phyloP scores from a whole-genome alignment of 1,140 invertebrate genomes.

The Drosophila busckii region DNA sequence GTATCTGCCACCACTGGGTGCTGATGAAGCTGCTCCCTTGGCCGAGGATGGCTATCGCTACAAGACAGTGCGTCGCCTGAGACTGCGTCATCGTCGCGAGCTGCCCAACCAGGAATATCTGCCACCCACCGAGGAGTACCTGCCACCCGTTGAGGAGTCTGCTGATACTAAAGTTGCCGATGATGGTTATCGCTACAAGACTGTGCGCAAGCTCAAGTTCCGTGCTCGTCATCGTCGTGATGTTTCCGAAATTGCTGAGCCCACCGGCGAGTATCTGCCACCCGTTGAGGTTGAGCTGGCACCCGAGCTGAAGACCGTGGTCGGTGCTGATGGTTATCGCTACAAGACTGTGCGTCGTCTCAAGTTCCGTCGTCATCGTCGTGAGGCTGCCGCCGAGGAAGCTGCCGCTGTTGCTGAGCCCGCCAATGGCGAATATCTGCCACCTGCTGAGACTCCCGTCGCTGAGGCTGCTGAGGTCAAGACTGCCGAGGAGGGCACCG shows the following conservation, averaged over 20 bases:
- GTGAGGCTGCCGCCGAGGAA: slow-evolving; percentile 43
- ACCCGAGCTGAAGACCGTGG: slow-evolving; percentile 59
- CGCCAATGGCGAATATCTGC: slow-evolving; percentile 60
- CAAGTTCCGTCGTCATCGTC: slow-evolving; percentile 65
- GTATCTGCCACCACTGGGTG: slow-evolving; percentile 54
- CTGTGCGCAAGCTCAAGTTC: slow-evolving; percentile 49
- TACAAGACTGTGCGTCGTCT: slow-evolving; percentile 70
- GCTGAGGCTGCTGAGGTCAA: slow-evolving; percentile 26
- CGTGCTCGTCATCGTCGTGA: slow-evolving; percentile 66
- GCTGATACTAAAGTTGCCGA: slow-evolving; percentile 57
- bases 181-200: slow-evolving; percentile 62
- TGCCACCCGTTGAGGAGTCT: slow-evolving; percentile 50
- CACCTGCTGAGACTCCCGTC: slow-evolving; percentile 43
- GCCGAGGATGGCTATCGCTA: slow-evolving; percentile 59
- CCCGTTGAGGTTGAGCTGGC: slow-evolving; percentile 65
- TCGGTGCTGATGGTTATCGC: slow-evolving; percentile 64
- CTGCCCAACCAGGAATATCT: slow-evolving; percentile 58
- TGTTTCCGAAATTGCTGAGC: slow-evolving; percentile 60
- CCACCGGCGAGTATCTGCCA: slow-evolving; percentile 59
- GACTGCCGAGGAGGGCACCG: slow-evolving; percentile 50
- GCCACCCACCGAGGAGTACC: slow-evolving; percentile 54
- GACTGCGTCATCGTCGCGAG: slow-evolving; percentile 56
- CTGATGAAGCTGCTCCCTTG: slow-evolving; percentile 45
- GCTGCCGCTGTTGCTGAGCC: slow-evolving; percentile 39
- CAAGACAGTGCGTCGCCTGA: slow-evolving; percentile 57